Evolutionary conservation across 1,140 invertebrate genomes (phyloP).

Genomic region (Steinernema khuongi): DNA sequence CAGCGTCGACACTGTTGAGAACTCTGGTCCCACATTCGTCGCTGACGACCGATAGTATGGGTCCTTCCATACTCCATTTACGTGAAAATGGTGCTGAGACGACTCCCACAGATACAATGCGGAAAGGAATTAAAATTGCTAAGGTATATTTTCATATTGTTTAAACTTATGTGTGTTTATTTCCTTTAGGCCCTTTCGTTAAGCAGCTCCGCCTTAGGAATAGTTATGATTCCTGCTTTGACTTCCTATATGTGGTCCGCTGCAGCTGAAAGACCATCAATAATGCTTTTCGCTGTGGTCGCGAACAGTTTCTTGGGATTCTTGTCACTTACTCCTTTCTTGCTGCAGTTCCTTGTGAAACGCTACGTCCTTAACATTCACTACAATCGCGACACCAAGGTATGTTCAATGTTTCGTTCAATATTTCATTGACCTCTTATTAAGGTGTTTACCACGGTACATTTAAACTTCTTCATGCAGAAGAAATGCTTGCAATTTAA

Average conservation of each 20-base stretch:
- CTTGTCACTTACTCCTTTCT: conserved; percentile 42
- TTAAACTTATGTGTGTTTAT: conserved; percentile 22
- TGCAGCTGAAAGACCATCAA: conserved; percentile 34
- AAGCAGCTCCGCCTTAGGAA: conserved; percentile 40
- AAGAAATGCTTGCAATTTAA: neutral
- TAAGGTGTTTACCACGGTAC: neutral
- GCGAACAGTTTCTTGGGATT: conserved; percentile 45
- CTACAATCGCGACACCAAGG: conserved; percentile 43
- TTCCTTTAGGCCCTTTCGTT: conserved; percentile 46
- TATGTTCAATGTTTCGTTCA: neutral
- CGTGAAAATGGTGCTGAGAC: conserved; percentile 34
- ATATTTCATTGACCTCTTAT: neutral
- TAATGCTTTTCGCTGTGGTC: conserved; percentile 38
- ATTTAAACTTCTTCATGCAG: neutral
- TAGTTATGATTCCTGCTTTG: conserved; percentile 46
- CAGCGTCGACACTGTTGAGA: neutral
- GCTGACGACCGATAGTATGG: conserved; percentile 40
- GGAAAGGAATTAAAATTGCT: conserved; percentile 35
- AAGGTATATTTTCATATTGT: conserved; percentile 34
- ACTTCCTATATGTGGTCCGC: conserved; percentile 28
- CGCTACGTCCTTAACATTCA: conserved; percentile 46
- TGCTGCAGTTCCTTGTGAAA: conserved; percentile 46
- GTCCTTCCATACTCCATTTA: conserved; percentile 40
- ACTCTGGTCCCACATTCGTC: conserved; percentile 39
- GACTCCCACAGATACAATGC: conserved; percentile 38